Base-by-base conservation (phyloP, 53 echinoderm and acorn worm genomes). In the Apostichopus leukothele region DNA sequence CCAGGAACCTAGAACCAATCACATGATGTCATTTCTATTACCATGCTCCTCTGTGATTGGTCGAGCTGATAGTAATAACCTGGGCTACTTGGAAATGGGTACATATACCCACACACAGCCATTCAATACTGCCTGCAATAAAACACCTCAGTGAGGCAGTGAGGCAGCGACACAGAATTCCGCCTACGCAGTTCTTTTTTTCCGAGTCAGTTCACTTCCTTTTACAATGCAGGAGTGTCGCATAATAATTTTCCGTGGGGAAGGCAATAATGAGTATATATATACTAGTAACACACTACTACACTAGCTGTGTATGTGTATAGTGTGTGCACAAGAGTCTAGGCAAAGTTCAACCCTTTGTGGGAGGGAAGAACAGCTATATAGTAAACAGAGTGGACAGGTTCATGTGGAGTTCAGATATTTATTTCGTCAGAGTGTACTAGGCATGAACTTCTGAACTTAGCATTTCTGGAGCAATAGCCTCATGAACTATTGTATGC, bases 401-500 rank as follows among this genome's bases (percentile, higher is more conserved):
- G 79, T 79, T 79, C 79, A 79, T 51, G 5, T 50, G 51, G 50
- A 79, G 79, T 79, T 79, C 79, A 79, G 18, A 79, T 79, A 79
- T 79, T 79, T 79, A 11, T 79, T 52, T 63, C 63, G 63, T 63
- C 63, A 63, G 63, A 39, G 39, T 39, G 25, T 25, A 25, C 25
- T 25, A 25, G 25, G 25, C 25, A 1, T 61, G 63, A 63, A 63
- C 63, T 63, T 63, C 63, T 63, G 63, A 63, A 63, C 63, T 63
- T 16, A 63, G 16, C 63, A 63, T 63, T 63, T 63, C 63, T 63
- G 63, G 63, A 63, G 63, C 63, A 63, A 63, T 16, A 63, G 63
- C 63, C 63, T 63, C 63, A 16, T 63, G 63, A 63, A 63, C 63
- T 63, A 16, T 39, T 39, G 39, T 39, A 39, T 2, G 39, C 39